Evolutionary conservation across 2,797 vertebrate species (phyloP).

Genomic region (Cygnus olor): DNA sequence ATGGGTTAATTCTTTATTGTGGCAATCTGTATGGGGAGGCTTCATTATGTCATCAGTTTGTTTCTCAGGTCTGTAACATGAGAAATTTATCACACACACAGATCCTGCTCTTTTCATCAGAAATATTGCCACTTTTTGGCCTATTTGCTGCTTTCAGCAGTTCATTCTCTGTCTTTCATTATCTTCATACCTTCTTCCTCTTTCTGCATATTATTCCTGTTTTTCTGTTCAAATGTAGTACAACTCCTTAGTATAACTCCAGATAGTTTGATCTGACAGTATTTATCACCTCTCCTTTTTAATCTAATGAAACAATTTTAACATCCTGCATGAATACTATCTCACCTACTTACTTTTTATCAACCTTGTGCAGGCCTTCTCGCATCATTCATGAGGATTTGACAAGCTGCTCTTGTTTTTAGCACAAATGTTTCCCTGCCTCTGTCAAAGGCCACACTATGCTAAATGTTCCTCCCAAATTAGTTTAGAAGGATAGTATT

Average conservation of each 20-base stretch:
- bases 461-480: not conserved
- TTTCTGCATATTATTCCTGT: not conserved
- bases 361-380: not conserved
- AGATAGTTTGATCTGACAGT: not conserved
- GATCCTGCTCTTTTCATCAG: not conserved
- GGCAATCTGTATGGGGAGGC: not conserved
- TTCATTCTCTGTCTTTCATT: not conserved
- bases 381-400: not conserved
- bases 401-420: not conserved
- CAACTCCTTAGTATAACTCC: not conserved
- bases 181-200: not conserved
- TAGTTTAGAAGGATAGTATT: not conserved
- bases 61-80: not conserved
- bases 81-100: not conserved
- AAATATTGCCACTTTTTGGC: not conserved
- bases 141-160: not conserved
- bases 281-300: not conserved
- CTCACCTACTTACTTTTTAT: not conserved
- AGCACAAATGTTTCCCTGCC: not conserved
- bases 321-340: accelerated
- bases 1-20: not conserved
- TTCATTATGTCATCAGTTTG: not conserved
- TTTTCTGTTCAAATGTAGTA: not conserved
- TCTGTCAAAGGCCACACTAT: not conserved
- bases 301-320: not conserved